phyloP scores from a whole-genome alignment of 2,797 vertebrate genomes.

The Sebastes steindachneri region DNA sequence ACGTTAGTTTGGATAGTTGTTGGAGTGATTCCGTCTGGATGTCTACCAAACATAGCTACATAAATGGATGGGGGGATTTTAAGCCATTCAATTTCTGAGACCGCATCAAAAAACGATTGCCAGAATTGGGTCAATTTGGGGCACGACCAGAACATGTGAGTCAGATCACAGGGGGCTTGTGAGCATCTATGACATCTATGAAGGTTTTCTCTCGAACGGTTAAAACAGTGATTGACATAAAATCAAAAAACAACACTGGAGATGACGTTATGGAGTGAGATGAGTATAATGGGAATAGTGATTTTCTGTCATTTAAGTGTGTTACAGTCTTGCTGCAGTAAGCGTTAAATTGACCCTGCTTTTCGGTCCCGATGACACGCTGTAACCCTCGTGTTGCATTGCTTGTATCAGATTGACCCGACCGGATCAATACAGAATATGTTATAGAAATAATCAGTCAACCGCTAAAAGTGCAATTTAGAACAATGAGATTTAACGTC shows the following conservation, averaged over 20 bases:
- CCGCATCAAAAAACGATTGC: no score
- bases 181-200: no score
- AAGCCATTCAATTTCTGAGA: no score
- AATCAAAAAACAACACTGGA: conserved; percentile 27
- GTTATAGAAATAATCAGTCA: conserved; percentile 17
- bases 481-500: not conserved
- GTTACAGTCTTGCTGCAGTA: conserved; percentile 22
- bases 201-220: not conserved
- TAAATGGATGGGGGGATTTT: no score
- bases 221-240: conserved; percentile 25
- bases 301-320: conserved; percentile 61
- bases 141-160: no score
- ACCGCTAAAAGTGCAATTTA: not conserved
- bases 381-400: conserved; percentile 7
- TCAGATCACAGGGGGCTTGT: no score
- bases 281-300: conserved; percentile 51
- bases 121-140: no score
- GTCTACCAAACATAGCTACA: no score
- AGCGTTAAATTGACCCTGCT: conserved; percentile 27
- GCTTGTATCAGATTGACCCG: not conserved
- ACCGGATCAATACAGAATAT: conserved; percentile 41
- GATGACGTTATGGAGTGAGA: conserved; percentile 23
- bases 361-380: conserved; percentile 22
- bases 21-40: no score
- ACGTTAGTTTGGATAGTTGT: no score